Conservation (phyloP, 2,888 invertebrate species). For the Crossocerus cetratus region DNA sequence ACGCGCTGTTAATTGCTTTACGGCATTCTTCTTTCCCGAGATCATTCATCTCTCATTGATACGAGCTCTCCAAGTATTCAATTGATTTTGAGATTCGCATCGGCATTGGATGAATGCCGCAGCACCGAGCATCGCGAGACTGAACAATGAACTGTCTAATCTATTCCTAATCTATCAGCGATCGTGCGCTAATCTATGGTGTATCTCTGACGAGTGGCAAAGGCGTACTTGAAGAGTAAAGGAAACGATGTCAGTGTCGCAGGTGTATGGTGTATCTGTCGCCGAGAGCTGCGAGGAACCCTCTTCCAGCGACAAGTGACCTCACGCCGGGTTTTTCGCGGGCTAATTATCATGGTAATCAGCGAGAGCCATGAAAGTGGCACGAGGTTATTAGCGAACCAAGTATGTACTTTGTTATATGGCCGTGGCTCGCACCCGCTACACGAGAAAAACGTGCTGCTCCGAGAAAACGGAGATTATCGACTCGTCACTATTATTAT, state of each 20-base stretch:
- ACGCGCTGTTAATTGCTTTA: too few species aligned
- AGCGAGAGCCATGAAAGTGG: constrained; percentile 53
- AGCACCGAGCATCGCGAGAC: too few species aligned
- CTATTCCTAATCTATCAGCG: too few species aligned
- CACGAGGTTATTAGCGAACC: constrained; percentile 54
- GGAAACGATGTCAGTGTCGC: not conserved
- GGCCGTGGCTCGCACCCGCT: not conserved
- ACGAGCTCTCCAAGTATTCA: too few species aligned
- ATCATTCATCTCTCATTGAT: too few species aligned
- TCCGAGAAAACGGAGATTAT: not conserved
- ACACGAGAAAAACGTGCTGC: not conserved
- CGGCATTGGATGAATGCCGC: too few species aligned
- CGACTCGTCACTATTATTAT: not conserved
- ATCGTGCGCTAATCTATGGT: too few species aligned
- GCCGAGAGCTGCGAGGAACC: too few species aligned
- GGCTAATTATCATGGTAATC: constrained; percentile 61
- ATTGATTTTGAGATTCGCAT: too few species aligned
- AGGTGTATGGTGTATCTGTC: too few species aligned
- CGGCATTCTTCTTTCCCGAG: too few species aligned
- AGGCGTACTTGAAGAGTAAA: constrained; percentile 9
- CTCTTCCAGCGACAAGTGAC: not conserved
- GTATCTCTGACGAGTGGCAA: not conserved
- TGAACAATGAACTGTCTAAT: too few species aligned
- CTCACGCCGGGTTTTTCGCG: constrained; percentile 38
- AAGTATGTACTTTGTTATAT: not conserved